These are phyloP conservation scores for Oikopleura dioica DNA, from an alignment of 23 tunicate species.

Conservation along the genomic window DNA sequence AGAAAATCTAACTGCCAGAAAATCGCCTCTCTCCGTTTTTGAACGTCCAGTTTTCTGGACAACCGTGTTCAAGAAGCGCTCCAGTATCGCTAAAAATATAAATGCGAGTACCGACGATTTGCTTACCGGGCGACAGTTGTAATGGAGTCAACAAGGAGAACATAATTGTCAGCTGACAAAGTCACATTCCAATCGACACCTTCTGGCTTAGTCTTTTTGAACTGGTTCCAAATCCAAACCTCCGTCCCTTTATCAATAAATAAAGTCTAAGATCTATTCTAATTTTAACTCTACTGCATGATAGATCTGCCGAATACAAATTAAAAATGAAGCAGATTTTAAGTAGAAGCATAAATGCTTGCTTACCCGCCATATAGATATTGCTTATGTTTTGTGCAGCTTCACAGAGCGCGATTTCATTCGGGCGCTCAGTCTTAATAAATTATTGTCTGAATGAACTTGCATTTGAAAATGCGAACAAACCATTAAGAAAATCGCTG, in stretches of 20 bases:
- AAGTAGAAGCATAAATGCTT: neutral
- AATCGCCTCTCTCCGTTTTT: too few relatives aligned
- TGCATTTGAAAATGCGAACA: too few relatives aligned
- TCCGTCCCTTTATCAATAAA: neutral
- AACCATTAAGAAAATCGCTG: neutral
- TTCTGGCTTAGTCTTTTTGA: neutral
- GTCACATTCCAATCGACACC: neutral
- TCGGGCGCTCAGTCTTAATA: neutral
- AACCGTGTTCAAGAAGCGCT: too few relatives aligned
- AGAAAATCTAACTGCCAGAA: too few relatives aligned
- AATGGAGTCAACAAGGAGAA: neutral
- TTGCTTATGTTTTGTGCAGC: neutral
- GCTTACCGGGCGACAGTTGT: neutral
- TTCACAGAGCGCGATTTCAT: neutral
- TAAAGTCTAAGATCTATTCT: too few relatives aligned
- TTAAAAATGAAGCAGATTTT: neutral
- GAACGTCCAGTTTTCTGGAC: too few relatives aligned
- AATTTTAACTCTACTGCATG: too few relatives aligned
- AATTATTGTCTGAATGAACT: too few relatives aligned
- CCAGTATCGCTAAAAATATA: too few relatives aligned
- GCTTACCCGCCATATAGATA: neutral
- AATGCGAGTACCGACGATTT: too few relatives aligned
- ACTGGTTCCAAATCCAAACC: neutral
- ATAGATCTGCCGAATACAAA: neutral
- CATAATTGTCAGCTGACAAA: neutral